Percentiles rank a stretch among this genome's conserved stretches.
phyloP scores from a whole-genome alignment of 1,140 invertebrate genomes.

The Trichonephila clavata region DNA sequence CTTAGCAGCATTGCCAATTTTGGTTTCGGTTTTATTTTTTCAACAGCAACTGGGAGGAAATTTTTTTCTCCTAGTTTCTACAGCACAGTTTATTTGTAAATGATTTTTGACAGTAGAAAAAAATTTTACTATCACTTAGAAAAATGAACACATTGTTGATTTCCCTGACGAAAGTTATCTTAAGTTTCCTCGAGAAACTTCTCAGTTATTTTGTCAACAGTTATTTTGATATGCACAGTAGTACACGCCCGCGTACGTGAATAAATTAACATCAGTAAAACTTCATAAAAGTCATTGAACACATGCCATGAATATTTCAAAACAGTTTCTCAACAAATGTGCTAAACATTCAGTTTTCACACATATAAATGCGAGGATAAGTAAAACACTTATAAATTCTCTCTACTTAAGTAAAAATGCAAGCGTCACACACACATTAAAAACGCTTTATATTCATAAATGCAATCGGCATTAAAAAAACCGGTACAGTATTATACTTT shows the following conservation, averaged over 20 bases:
- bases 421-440: neutral
- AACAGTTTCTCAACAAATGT: neutral
- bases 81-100: neutral
- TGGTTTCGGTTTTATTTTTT: neutral
- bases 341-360: neutral
- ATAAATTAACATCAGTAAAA: neutral
- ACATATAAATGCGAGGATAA: neutral
- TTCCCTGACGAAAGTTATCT: neutral
- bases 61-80: neutral
- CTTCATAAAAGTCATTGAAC: neutral
- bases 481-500: neutral
- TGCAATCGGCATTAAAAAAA: neutral
- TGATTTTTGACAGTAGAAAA: neutral
- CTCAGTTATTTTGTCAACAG: neutral
- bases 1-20: neutral
- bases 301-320: neutral
- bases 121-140: neutral
- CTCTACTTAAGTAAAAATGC: neutral
- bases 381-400: neutral
- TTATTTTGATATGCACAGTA: neutral
- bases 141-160: slow-evolving; percentile 2
- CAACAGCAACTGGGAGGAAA: neutral
- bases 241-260: neutral
- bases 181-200: neutral
- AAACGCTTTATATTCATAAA: neutral